Evolutionary conservation across 2,797 vertebrate species (phyloP), one percentile per base, ranked within the genome.

Genomic region (Hozukius guyotensis): DNA sequence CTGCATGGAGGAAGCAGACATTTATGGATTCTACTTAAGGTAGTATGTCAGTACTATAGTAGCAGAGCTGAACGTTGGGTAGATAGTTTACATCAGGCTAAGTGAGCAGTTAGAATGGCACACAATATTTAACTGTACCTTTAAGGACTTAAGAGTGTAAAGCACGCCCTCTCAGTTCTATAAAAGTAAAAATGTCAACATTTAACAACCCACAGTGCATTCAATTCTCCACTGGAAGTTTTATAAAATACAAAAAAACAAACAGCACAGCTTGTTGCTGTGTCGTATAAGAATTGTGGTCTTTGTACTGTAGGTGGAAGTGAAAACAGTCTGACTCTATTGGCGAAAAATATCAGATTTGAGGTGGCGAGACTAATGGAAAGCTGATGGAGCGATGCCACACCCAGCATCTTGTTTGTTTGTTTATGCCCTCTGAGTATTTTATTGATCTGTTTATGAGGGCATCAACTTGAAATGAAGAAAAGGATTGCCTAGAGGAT

Each of bases 391-490:
- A 72, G 29, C 60, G 25, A 63, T 29, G 52, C 36, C 72, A 12
- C 63, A 57, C 29, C 22, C 42, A 46, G 63, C 46, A 70, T 61
- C 79, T 59, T 46, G 24, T 80, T 78, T 46, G 24, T 80, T 78
- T 82, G 46, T 85, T 78, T 69, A 63, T 42, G 34, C 56, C 67
- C 59, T 76, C 42, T 29, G 63, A 74, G 24, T 55, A 9, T 82
- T 87, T 77, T 77, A 91, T 90, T 78, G 87, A 91, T 87, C 68
- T 65, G 61, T 78, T 78, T 78, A 80, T 81, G 42, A 61, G 29
- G 55, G 32, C 6, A 27, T 84, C 11, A 20, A 62, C 77, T 80
- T 67, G 29, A 73, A 67, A 72, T 24, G 32, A 42, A 31, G 36
- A 62, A 75, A 65, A 63, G n/a, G 13, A 75, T 24, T 3, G 8